phyloP scores from a whole-genome alignment of 2,888 invertebrate species.

The Coremacera marginata region DNA sequence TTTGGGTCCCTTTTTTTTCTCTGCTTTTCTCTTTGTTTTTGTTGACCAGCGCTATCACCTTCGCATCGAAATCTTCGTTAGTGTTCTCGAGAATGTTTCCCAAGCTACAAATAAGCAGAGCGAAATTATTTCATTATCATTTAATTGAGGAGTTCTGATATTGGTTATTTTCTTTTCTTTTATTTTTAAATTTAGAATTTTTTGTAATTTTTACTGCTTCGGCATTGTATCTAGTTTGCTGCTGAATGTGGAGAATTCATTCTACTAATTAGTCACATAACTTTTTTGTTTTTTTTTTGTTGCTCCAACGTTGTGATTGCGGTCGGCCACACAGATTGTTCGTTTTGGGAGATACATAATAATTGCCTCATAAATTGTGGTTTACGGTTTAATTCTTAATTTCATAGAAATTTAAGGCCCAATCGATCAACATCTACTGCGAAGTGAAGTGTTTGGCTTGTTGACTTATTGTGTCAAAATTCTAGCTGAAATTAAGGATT shows the following conservation, averaged over 20 bases:
- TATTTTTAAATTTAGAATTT: neutral
- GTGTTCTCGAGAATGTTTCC: neutral
- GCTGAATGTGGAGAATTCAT: neutral
- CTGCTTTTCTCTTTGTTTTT: neutral
- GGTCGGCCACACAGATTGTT: slow-evolving; percentile 27
- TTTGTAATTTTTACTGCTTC: neutral
- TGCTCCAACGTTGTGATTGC: neutral
- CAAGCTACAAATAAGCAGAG: neutral
- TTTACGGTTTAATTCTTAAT: slow-evolving; percentile 53
- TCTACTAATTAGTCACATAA: slow-evolving; percentile 32
- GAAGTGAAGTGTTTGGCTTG: too few relatives aligned
- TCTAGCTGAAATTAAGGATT: too few relatives aligned
- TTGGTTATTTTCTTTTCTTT: neutral
- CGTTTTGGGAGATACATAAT: slow-evolving; percentile 52
- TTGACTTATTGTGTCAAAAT: too few relatives aligned
- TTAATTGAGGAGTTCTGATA: neutral
- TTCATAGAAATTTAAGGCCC: neutral
- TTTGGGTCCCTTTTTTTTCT: neutral
- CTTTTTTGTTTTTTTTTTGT: neutral
- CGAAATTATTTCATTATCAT: slow-evolving; percentile 24
- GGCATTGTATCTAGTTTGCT: neutral
- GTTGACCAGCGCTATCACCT: neutral
- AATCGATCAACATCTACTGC: neutral
- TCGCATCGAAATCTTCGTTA: neutral
- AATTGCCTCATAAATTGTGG: slow-evolving; percentile 62